These are phyloP conservation scores for Schizotus pectinicornis DNA, from an alignment of 2,888 invertebrate genomes.

Conservation along the genomic window DNA sequence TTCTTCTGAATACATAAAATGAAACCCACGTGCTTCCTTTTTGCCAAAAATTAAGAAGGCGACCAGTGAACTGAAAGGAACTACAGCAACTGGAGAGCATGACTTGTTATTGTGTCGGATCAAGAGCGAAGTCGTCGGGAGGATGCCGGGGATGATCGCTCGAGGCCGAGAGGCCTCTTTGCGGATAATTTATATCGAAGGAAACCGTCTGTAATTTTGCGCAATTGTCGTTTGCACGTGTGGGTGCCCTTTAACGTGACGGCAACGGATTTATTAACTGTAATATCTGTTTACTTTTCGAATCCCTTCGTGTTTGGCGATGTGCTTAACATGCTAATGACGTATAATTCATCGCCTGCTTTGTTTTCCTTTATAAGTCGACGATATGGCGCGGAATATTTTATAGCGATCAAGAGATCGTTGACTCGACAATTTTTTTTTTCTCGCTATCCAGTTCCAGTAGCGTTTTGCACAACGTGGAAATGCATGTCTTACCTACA, in stretches of 20 bases:
- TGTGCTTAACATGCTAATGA: conserved; percentile 23
- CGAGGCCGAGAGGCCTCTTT: too few species aligned
- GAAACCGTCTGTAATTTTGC: too few species aligned
- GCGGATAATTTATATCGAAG: too few species aligned
- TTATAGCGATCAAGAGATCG: conserved; percentile 27
- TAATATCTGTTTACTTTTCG: too few species aligned
- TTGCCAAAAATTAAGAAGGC: conserved; percentile 1
- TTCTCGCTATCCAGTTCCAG: background rate
- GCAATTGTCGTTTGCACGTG: too few species aligned
- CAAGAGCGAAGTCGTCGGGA: too few species aligned
- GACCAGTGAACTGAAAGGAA: background rate
- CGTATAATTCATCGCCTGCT: conserved; percentile 19
- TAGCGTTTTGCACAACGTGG: background rate
- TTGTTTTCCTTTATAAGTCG: conserved; percentile 30
- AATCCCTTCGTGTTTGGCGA: background rate
- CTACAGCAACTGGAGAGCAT: background rate
- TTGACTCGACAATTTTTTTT: conserved; percentile 23
- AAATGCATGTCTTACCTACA: too few species aligned
- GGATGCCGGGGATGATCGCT: too few species aligned
- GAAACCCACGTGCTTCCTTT: conserved; percentile 1
- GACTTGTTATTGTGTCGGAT: too few species aligned
- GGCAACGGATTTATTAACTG: too few species aligned
- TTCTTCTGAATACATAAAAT: too few species aligned
- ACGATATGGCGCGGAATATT: conserved; percentile 28
- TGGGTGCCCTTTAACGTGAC: too few species aligned